A percentile compares a stretch with the other conserved stretches of the same genome.
Conservation (phyloP, 2,888 invertebrate genomes). For the Thereva nobilitata region DNA sequence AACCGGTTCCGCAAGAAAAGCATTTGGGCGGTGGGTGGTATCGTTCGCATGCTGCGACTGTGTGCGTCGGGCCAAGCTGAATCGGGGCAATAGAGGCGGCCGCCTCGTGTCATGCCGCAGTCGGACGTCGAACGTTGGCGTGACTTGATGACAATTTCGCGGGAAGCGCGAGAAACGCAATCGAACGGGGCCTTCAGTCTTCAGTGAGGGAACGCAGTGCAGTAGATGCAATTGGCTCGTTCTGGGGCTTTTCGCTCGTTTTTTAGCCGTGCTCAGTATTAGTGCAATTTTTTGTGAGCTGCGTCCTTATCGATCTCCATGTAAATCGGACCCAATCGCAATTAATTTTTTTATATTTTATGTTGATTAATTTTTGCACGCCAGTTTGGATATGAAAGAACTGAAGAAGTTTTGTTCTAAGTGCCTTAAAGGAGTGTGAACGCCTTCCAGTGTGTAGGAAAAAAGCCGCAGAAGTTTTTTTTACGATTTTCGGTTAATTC, state of each 20-base stretch:
- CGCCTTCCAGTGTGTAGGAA: background rate
- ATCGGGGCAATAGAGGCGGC: slow-evolving; percentile 1
- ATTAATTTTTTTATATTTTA: slow-evolving; percentile 1
- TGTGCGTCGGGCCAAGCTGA: slow-evolving; percentile 1
- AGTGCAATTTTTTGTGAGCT: slow-evolving; percentile 1
- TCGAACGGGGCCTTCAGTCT: slow-evolving; percentile 1
- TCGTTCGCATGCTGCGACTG: background rate
- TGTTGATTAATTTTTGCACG: background rate
- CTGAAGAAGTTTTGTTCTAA: background rate
- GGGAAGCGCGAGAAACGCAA: slow-evolving; percentile 16
- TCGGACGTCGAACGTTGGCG: slow-evolving; percentile 57
- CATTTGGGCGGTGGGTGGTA: background rate
- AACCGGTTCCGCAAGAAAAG: background rate
- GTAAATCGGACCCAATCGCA: slow-evolving; percentile 12
- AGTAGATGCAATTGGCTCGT: background rate
- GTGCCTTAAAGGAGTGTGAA: slow-evolving; percentile 13
- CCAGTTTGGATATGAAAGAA: background rate
- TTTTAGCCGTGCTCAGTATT: slow-evolving; percentile 6
- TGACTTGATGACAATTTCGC: slow-evolving; percentile 36
- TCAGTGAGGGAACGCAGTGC: slow-evolving; percentile 11
- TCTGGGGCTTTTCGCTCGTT: background rate
- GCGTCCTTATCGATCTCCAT: slow-evolving; percentile 22
- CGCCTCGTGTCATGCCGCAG: slow-evolving; percentile 42
- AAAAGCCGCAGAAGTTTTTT: background rate
- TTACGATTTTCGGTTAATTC: background rate